Conservation (phyloP, 2,888 invertebrate genomes). For the Hypercompe scribonia region DNA sequence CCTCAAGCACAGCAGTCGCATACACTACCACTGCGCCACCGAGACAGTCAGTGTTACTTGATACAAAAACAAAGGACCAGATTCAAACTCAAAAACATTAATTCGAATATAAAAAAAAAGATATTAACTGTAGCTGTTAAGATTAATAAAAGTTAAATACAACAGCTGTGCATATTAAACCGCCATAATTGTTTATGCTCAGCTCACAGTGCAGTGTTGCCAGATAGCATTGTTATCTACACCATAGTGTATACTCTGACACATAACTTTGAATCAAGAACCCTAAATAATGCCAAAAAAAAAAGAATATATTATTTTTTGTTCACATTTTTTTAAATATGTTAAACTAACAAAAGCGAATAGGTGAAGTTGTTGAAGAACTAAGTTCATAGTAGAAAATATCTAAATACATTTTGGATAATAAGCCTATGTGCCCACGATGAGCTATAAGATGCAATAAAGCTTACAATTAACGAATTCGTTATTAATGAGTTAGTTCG, state of each 20-base stretch:
- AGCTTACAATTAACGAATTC: background rate
- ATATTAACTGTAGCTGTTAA: background rate
- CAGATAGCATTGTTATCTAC: background rate
- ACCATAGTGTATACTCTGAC: background rate
- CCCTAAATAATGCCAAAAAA: background rate
- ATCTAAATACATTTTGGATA: background rate
- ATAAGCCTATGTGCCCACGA: background rate
- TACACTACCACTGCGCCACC: no score
- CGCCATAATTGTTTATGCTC: background rate
- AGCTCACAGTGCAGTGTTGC: background rate
- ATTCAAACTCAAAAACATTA: background rate
- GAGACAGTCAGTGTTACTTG: no score
- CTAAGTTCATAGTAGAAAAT: no score
- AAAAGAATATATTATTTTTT: background rate
- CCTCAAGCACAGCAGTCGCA: no score
- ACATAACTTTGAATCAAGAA: background rate
- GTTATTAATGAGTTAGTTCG: background rate
- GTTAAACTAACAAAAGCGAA: background rate
- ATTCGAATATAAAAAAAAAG: background rate
- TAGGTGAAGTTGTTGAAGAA: background rate
- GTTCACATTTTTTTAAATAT: background rate
- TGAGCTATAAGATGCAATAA: conserved; percentile 1
- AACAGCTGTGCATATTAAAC: conserved; percentile 6
- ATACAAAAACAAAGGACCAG: background rate
- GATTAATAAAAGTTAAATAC: conserved; percentile 7